Percentiles rank a stretch among this genome's conserved stretches.
Conservation (phyloP, 2,888 invertebrate genomes). For the Amblyjoppa proteus region DNA sequence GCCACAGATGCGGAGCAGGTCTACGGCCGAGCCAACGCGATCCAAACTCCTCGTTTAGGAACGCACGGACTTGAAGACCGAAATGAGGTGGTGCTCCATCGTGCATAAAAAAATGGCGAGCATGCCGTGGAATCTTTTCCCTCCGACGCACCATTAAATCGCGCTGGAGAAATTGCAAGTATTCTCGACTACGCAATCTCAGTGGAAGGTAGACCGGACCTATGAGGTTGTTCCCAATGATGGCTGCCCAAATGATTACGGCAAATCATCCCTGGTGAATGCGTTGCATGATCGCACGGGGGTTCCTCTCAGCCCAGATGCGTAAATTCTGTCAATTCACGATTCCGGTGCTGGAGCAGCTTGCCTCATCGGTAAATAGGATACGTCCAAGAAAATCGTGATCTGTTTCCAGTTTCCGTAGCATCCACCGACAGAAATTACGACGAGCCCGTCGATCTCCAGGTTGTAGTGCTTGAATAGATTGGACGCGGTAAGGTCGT, state of each 20-base stretch:
- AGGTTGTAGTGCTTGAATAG: conserved; percentile 33
- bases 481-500: conserved; percentile 47
- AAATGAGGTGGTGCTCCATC: conserved; percentile 76
- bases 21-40: no score
- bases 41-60: conserved; percentile 37
- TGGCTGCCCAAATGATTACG: conserved; percentile 69
- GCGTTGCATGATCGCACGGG: conserved; percentile 63
- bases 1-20: no score
- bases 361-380: conserved; percentile 56
- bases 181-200: conserved; percentile 62
- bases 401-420: conserved; percentile 48
- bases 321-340: conserved; percentile 67
- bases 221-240: conserved; percentile 62
- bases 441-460: conserved; percentile 44
- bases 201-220: conserved; percentile 66
- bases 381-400: conserved; percentile 48
- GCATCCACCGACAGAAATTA: conserved; percentile 60
- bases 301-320: conserved; percentile 65
- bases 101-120: conserved; percentile 67
- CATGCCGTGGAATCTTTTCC: conserved; percentile 51
- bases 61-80: conserved; percentile 60
- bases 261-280: conserved; percentile 66
- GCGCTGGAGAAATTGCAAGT: conserved; percentile 65
- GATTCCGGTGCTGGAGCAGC: conserved; percentile 53
- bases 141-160: conserved; percentile 52